Evolutionary conservation across 1,140 invertebrate genomes (phyloP), one percentile per base, ranked within the genome.

Genomic region (Euglossa dilemma): DNA sequence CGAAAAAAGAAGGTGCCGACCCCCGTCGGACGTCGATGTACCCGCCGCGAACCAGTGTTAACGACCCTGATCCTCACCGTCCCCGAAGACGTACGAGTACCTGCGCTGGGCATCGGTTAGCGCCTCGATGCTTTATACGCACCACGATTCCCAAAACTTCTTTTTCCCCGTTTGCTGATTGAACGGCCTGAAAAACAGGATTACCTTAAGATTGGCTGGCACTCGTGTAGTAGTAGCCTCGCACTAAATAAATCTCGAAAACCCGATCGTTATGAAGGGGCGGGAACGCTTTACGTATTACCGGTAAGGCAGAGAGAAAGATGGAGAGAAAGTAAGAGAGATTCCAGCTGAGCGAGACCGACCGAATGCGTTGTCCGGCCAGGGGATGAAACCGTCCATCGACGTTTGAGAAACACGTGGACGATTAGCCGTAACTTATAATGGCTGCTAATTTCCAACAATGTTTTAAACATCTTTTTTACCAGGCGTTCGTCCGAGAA

Each of bases 11-110:
- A 82, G 84, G 87, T 88, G 80, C 86, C 80, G 79, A 78, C 85
- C 80, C 64, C 80, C 81, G 70, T 79, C 82, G 85, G 77, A 78
- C 81, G 85, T 75, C 85, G 84, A 76, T 74, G 85, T 80, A 83
- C 85, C 83, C 83, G 78, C 74, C 87, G 82, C 61, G 85, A 76
- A 87, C 83, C 87, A 72, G 87, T 89, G 87, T 89, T 89, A 91
- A 92, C 87, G 91, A 92, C 83, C 89, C 86, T 88, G 87, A 89
- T 89, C 88, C 85, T 74, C 71, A n/a, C 86, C 87, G 73, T 85
- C 75, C 86, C 75, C 79, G 61, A 87, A 87, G 81, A 87, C 82
- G 72, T 80, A 87, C 86, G 75, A 87, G 80, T 56, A 56, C 72
- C 76, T 87, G 59, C 77, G 77, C 67, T 56, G 52, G 43, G 47